Conservation (phyloP, 2,888 invertebrate genomes). For the Drosophila borealis region DNA sequence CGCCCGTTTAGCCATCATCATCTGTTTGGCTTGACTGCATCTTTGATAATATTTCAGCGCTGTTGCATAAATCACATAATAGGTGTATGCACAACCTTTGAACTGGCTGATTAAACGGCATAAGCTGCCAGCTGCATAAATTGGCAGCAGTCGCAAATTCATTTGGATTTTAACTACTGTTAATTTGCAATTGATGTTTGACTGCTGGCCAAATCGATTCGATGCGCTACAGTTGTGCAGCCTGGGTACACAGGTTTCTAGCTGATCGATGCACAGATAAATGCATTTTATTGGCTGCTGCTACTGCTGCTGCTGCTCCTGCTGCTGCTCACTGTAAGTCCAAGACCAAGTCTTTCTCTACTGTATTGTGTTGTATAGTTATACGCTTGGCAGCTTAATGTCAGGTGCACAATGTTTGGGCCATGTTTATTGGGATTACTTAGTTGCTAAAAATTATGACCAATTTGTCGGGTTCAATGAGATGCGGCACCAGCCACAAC, state of each 20-base stretch:
- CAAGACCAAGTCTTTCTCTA: conserved; percentile 35
- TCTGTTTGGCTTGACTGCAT: conserved; percentile 21
- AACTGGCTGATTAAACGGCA: conserved; percentile 49
- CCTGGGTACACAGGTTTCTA: conserved; percentile 27
- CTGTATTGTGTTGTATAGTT: conserved; percentile 31
- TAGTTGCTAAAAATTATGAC: conserved; percentile 80
- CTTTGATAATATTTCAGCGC: conserved; percentile 37
- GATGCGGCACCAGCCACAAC: conserved; percentile 45
- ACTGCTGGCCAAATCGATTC: conserved; percentile 68
- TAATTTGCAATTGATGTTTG: conserved; percentile 73
- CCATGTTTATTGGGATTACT: conserved; percentile 81
- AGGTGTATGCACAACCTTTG: conserved; percentile 52
- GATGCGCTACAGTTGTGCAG: conserved; percentile 52
- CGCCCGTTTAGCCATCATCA: conserved; percentile 45
- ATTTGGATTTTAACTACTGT: conserved; percentile 72
- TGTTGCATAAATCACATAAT: conserved; percentile 32
- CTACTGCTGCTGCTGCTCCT: not conserved
- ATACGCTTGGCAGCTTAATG: conserved; percentile 73
- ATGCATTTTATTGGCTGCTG: conserved; percentile 69
- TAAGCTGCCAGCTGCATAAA: conserved; percentile 58
- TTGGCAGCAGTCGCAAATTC: conserved; percentile 52
- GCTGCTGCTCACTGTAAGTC: conserved; percentile 51
- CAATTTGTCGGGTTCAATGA: conserved; percentile 79
- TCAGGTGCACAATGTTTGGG: conserved; percentile 76
- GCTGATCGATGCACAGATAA: conserved; percentile 77